Evolutionary conservation across 2,888 invertebrate species (phyloP).

Genomic region (Archips xylosteana): DNA sequence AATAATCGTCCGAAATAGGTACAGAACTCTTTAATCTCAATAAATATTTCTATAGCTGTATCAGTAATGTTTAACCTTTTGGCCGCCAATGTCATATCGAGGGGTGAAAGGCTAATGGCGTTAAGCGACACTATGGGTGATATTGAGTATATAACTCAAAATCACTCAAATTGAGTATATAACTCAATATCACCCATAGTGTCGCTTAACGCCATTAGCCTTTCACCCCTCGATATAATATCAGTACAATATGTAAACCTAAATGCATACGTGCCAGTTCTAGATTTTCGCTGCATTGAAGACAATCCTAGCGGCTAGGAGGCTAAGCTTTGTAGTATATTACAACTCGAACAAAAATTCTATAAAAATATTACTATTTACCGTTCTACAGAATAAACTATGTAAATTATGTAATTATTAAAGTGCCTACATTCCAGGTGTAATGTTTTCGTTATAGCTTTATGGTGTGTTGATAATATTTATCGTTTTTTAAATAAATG

Average conservation of each 20-base stretch:
- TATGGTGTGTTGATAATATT: slow-evolving; percentile 60
- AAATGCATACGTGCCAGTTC: too few species aligned
- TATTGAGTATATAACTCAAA: too few species aligned
- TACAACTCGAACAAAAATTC: slow-evolving; percentile 7
- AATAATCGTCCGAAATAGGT: slow-evolving; percentile 1
- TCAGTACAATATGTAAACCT: too few species aligned
- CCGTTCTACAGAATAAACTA: slow-evolving; percentile 24
- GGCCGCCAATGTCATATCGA: background rate
- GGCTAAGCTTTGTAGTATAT: background rate
- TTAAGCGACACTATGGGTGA: too few species aligned
- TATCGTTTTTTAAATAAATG: slow-evolving; percentile 64
- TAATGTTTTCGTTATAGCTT: slow-evolving; percentile 58
- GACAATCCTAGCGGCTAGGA: background rate
- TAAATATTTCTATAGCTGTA: slow-evolving; percentile 1
- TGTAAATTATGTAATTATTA: slow-evolving; percentile 51
- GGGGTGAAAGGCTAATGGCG: too few species aligned
- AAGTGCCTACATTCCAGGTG: slow-evolving; percentile 84
- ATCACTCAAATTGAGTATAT: too few species aligned
- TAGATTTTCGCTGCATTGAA: background rate
- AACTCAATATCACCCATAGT: too few species aligned
- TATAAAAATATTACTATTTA: slow-evolving; percentile 7
- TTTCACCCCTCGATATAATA: too few species aligned
- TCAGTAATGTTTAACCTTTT: background rate
- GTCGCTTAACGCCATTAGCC: too few species aligned
- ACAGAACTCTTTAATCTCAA: slow-evolving; percentile 17